Evolutionary conservation across 2,797 vertebrate genomes (phyloP), one percentile per base, ranked within the genome.

Genomic region (Bovichtus variegatus): DNA sequence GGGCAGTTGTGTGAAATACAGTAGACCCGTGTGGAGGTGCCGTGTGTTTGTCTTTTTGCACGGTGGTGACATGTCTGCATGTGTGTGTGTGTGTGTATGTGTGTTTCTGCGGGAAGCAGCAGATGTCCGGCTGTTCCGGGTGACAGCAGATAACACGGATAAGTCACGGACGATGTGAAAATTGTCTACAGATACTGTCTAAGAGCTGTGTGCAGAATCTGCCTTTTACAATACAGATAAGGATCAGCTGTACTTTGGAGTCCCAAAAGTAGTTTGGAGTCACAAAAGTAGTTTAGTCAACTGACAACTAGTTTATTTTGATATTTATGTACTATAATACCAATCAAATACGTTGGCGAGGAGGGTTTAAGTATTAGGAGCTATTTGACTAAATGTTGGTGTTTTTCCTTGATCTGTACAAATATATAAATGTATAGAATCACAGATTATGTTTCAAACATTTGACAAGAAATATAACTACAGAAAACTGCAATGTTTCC

Each of bases 121-220:
- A 90, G 85, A 89, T 88, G 86, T 57, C 80, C 66, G 86, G 91
- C 89, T 78, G 87, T 93, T 93, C 87, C 81, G 66, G 77, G 78
- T 87, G 91, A 93, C 84, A 90, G 87, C 78, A 82, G 82, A 86
- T 90, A 92, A 92, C 89, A 91, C 75, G 72, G 89, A 89, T 85
- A 87, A 55, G 82, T 78, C 85, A 87, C 25, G 27, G 85, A 73
- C 78, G 80, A 85, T 82, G 74, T 82, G 80, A 59, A 80, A 51
- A 77, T 82, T 81, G 82, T 87, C 74, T 79, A 3, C 64, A 76
- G 64, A 74, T 71, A 59, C 76, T 79, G 80, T 74, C 44, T 18
- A 3, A 58, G 54, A 79, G 54, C 58, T 19, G 10, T 19, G 71
- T 63, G 74, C 72, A 58, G 62, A 80, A 44, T 74, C 49, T 41